These are phyloP conservation scores for Odontocolon sp. DNA, from an alignment of 2,888 invertebrate genomes.

Conservation along the genomic window DNA sequence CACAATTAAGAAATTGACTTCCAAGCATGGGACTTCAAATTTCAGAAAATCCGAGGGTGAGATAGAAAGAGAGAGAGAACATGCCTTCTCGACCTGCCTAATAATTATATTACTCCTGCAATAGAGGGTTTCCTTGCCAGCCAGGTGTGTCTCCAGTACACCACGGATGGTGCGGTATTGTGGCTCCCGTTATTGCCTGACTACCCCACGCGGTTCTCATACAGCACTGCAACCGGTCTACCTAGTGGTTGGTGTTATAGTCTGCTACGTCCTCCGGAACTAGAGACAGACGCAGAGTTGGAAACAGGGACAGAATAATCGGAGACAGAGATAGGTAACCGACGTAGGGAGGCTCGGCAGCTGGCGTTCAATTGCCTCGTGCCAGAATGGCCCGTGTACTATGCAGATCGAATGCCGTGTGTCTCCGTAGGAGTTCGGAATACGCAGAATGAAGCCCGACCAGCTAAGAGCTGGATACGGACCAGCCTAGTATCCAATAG, in stretches of 20 bases:
- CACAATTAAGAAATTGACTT: no score
- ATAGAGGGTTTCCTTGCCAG: not conserved
- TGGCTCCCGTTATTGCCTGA: slow-evolving; percentile 3
- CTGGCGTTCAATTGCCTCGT: slow-evolving; percentile 45
- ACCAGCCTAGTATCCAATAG: no score
- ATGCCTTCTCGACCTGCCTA: no score
- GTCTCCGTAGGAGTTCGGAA: no score
- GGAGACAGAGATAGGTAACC: not conserved
- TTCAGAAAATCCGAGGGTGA: no score
- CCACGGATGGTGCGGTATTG: not conserved
- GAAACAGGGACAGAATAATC: not conserved
- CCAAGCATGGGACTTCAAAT: no score
- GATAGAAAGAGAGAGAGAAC: no score
- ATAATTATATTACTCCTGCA: no score
- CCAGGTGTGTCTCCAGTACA: not conserved
- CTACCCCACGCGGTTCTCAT: slow-evolving; percentile 1
- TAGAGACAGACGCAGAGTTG: not conserved
- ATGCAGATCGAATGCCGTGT: no score
- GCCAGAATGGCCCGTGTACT: slow-evolving; percentile 38
- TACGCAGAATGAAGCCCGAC: no score
- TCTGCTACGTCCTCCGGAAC: no score
- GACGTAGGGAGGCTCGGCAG: slow-evolving; percentile 29
- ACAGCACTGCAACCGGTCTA: not conserved
- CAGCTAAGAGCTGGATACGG: no score
- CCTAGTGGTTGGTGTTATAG: not conserved